Conservation (phyloP, 2,888 invertebrate species). For the Alitta virens region DNA sequence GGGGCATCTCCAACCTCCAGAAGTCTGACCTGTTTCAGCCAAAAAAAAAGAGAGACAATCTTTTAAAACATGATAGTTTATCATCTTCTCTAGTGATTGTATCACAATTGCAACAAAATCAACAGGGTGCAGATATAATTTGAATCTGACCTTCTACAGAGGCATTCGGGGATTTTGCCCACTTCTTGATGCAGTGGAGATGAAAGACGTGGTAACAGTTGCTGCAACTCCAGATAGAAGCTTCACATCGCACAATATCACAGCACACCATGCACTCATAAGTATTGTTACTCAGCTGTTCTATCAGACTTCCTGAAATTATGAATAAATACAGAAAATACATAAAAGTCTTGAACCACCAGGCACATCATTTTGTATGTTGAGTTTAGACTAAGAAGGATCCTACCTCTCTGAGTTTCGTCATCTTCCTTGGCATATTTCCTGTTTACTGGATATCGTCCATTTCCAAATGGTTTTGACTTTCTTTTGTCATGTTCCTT, state of each 20-base stretch:
- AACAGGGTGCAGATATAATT: too few relatives aligned
- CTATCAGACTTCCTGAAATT: constrained; percentile 63
- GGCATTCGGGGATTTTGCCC: constrained; percentile 66
- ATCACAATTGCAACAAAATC: too few relatives aligned
- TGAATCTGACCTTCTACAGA: constrained; percentile 32
- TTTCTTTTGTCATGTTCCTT: too few relatives aligned
- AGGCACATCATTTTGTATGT: too few relatives aligned
- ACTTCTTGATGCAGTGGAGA: constrained; percentile 83
- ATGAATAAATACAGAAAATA: too few relatives aligned
- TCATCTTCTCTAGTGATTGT: too few relatives aligned
- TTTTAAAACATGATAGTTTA: too few relatives aligned
- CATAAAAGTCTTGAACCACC: too few relatives aligned
- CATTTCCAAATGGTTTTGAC: too few relatives aligned
- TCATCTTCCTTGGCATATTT: not conserved
- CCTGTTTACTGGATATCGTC: not conserved
- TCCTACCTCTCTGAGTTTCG: not conserved
- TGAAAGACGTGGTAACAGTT: constrained; percentile 93
- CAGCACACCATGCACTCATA: constrained; percentile 95
- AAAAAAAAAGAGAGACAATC: too few relatives aligned
- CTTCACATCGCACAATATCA: constrained; percentile 76
- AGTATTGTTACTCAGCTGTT: constrained; percentile 76
- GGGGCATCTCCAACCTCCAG: constrained; percentile 88
- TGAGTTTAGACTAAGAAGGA: too few relatives aligned
- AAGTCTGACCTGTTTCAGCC: constrained; percentile 1
- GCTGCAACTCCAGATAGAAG: constrained; percentile 85